Evolutionary conservation across 2,888 invertebrate species (phyloP), one percentile per base, ranked within the genome.

Genomic region (Suillia variegata): DNA sequence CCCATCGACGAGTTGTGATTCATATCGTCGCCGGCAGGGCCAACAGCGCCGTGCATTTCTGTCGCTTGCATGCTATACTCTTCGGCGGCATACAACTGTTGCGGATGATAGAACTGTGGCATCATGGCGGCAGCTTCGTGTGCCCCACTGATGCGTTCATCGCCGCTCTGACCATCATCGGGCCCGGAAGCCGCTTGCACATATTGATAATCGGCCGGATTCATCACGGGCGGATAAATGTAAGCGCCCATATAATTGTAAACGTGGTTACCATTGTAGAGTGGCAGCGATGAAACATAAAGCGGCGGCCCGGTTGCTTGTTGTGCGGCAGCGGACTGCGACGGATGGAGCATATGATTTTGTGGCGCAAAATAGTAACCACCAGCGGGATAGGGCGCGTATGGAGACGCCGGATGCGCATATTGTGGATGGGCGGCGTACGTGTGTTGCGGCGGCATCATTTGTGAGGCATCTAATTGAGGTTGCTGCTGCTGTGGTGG

Each of bases 1-100:
- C 75, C 73, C 63, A 80, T 57, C 20, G 81, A 77, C 1, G 78
- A 70, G 60, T 80, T 80, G 38, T 81, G 80, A 68, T 80, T 81
- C 12, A 80, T 67, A 58, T 80, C 82, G 55, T 82, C 81, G 24
- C 66, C 67, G 54, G 69, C 67, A 6, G 64, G 65, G 13, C 65
- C 67, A 15, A n/a, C n/a, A n/a, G n/a, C n/a, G 47, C 66, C 50
- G 64, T 63, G 56, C 61, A 51, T 42, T 59, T 59, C n/a, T 60
- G 64, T 18, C 57, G 21, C 12, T 18, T 17, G 17, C 61, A 67
- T 69, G 8, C 64, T 72, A 64, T 79, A 82, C 10, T 80, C 81
- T 8, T 81, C 81, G 2, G 74, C 55, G 2, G 74, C 55, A 65
- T 79, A 80, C 57, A 82, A 75, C 6, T 69, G 73, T 2, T 71